Conservation (phyloP, 2,113 vertebrate genomes). For the Ascaphus truei region DNA sequence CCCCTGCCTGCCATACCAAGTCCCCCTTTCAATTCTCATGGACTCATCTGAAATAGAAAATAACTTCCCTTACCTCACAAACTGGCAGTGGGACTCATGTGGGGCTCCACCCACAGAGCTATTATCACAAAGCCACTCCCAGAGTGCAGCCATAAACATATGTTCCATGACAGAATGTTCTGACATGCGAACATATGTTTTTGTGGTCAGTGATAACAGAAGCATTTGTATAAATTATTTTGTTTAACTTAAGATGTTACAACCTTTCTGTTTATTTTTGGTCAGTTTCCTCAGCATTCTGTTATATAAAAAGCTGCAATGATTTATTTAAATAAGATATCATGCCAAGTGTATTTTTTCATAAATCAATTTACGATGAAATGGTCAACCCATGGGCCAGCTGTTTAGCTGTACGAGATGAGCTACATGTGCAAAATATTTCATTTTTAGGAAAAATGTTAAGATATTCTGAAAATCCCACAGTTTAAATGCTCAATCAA, state of each 20-base stretch:
- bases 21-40: no score
- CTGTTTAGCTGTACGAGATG: neutral
- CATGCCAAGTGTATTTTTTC: neutral
- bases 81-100: no score
- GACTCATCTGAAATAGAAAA: no score
- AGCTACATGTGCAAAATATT: neutral
- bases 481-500: no score
- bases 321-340: neutral
- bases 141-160: neutral
- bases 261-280: constrained; percentile 19
- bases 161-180: constrained; percentile 2
- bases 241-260: neutral
- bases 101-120: neutral
- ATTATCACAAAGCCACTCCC: neutral
- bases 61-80: no score
- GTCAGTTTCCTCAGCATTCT: neutral
- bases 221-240: constrained; percentile 13
- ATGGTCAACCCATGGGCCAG: neutral
- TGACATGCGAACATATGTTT: neutral
- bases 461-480: no score
- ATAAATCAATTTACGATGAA: neutral
- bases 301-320: neutral
- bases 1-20: no score
- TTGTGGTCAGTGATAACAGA: constrained; percentile 24
- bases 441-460: neutral